Percentiles rank a stretch among this genome's conserved stretches.
Conservation (phyloP, 2,797 vertebrate genomes). For the Echeneis naucrates region DNA sequence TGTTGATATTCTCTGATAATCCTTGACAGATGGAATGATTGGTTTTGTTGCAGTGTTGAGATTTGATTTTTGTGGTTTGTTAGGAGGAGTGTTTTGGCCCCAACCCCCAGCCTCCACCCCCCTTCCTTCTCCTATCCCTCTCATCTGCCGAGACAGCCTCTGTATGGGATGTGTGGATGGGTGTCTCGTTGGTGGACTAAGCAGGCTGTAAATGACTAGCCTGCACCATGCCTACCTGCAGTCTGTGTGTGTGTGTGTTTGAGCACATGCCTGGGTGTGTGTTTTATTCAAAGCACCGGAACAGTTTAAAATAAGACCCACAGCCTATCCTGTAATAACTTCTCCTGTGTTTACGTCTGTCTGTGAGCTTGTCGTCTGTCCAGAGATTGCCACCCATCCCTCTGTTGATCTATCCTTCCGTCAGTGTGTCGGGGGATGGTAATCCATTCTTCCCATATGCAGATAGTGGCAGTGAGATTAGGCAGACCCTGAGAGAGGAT, state of each 20-base stretch:
- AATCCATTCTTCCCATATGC: constrained; percentile 79
- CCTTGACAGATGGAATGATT: constrained; percentile 54
- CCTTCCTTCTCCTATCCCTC: background rate
- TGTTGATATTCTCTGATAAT: constrained; percentile 53
- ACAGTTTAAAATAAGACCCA: constrained; percentile 4
- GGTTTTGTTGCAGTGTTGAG: constrained; percentile 53
- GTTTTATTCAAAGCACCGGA: background rate
- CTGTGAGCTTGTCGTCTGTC: constrained; percentile 34
- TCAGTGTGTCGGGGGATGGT: constrained; percentile 69
- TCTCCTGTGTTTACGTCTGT: constrained; percentile 17
- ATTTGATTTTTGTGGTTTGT: constrained; percentile 43
- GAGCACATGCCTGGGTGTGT: background rate
- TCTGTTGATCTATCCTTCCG: constrained; percentile 36
- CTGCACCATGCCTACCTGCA: constrained; percentile 30
- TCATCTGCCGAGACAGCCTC: constrained; percentile 16
- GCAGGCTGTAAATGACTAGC: constrained; percentile 26
- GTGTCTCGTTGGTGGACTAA: constrained; percentile 30
- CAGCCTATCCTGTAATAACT: constrained; percentile 17
- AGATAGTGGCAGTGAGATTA: constrained; percentile 78
- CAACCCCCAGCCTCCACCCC: background rate
- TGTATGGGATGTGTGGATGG: constrained; percentile 48
- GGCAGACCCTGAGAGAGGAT: constrained; percentile 78
- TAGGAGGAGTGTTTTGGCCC: constrained; percentile 20
- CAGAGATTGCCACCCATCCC: constrained; percentile 49
- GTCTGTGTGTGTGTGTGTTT: background rate